phyloP scores from a whole-genome alignment of 1,140 invertebrate species.

The Onthophagus taurus region DNA sequence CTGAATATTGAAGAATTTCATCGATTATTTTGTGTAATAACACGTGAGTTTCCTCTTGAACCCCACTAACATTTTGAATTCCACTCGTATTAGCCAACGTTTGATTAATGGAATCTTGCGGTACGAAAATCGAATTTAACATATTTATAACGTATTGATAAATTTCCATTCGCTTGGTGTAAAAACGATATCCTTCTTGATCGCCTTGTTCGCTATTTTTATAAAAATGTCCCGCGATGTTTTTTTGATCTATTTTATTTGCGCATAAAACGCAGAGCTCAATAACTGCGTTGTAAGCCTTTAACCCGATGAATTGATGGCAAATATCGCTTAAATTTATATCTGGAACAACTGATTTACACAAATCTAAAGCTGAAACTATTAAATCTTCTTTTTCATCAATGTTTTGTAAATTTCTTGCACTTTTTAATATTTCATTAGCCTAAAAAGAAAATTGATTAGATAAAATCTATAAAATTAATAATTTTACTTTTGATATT shows the following conservation, averaged over 20 bases:
- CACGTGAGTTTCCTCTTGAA: constrained; percentile 3
- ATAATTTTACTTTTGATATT: constrained; percentile 68
- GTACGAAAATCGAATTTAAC: constrained; percentile 43
- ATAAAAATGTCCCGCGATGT: constrained; percentile 82
- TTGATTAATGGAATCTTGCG: constrained; percentile 24
- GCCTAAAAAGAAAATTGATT: constrained; percentile 48
- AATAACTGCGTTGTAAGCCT: constrained; percentile 81
- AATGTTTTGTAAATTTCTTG: constrained; percentile 56
- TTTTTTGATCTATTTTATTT: constrained; percentile 76
- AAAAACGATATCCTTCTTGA: constrained; percentile 60
- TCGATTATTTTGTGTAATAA: constrained; percentile 21
- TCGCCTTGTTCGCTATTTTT: constrained; percentile 62
- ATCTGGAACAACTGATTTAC: constrained; percentile 73
- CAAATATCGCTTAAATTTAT: constrained; percentile 71
- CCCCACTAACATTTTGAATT: constrained; percentile 5
- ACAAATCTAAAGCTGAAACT: constrained; percentile 70
- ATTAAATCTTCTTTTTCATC: constrained; percentile 65
- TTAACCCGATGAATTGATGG: constrained; percentile 61
- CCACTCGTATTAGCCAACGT: constrained; percentile 37
- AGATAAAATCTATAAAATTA: constrained; percentile 1
- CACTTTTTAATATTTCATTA: constrained; percentile 77
- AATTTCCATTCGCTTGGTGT: constrained; percentile 68
- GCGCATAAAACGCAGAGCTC: constrained; percentile 80
- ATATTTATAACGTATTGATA: constrained; percentile 79
- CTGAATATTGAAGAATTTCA: constrained; percentile 46